These are phyloP conservation scores for Oncorhynchus kisutch DNA, from an alignment of 2,113 vertebrate genomes.

Conservation along the genomic window DNA sequence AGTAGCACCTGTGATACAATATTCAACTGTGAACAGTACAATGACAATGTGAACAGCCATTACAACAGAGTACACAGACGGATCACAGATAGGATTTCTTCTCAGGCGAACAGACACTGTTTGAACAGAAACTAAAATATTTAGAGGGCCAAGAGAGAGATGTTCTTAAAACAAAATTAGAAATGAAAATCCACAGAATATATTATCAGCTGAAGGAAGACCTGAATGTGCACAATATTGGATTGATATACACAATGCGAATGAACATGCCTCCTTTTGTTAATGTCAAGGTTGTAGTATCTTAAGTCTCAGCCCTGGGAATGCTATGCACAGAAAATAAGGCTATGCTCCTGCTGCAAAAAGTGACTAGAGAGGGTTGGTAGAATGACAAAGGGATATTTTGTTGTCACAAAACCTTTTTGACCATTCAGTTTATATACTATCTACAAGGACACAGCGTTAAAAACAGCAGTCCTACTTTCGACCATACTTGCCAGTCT, in stretches of 20 bases:
- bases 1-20: constrained; percentile 67
- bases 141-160: constrained; percentile 19
- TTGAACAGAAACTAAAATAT: constrained; percentile 48
- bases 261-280: not conserved
- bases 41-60: constrained; percentile 43
- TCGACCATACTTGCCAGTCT: constrained; percentile 51
- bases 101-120: constrained; percentile 8
- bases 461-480: constrained; percentile 12
- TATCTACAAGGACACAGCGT: not conserved
- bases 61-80: constrained; percentile 33
- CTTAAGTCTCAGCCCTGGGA: not conserved
- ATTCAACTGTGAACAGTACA: constrained; percentile 59
- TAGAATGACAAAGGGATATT: constrained; percentile 7
- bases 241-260: not conserved
- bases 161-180: not conserved
- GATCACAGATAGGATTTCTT: constrained; percentile 16
- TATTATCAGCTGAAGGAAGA: not conserved
- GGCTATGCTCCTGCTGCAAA: too few relatives aligned
- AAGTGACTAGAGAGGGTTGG: too few relatives aligned
- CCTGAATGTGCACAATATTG: not conserved
- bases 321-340: too few relatives aligned
- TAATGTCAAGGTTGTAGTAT: not conserved
- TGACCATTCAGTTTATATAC: not conserved
- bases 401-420: not conserved
- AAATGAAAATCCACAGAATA: not conserved